Base-by-base conservation (phyloP, 2,113 vertebrate genomes). In the Ancistrus triradiatus region DNA sequence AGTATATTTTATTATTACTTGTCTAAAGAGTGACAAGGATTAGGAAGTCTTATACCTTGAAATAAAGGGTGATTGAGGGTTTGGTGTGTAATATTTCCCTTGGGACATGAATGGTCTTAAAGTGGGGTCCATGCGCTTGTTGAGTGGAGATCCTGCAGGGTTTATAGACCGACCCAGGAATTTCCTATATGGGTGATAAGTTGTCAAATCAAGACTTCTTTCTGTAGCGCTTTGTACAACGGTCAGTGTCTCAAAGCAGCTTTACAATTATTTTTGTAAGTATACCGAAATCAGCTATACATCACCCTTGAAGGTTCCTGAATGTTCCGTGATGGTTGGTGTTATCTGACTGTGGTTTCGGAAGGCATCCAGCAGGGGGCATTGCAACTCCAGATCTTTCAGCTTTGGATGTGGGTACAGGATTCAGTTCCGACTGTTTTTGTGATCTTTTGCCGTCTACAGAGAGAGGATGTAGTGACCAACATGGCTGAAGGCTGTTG, bases 321-420 rank as follows among this genome's bases (percentile, higher is more conserved):
- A 7, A 9, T 10, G 42, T 18, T 35, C 21, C 10, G 14, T 40
- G 68, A n/a, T n/a, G n/a, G n/a, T 24, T 51, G 7, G 9, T n/a
- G 2, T n/a, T 17, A 27, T 17, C 19, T 13, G 6, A 28, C 47
- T 60, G 69, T 28, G 50, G 56, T 61, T 66, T 61, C 27, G 42
- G 50, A n/a, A 58, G 31, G 38, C 44, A 40, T 10, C 61, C 84
- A 77, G 73, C 69, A 84, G 84, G 69, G 72, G 84, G 84, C 74
- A 78, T 68, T 51, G 50, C 24, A 37, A 28, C 72, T 1, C 7
- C 59, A 25, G 52, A 17, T 53, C 35, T 48, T 44, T 31, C 3
- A 3, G 27, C 7, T 68, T 13, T 70, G 40, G 1, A 22, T 31
- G 56, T 53, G 37, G 15, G 11, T 59, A 48, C 3, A 1, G 33